Evolutionary conservation across 2,797 vertebrate genomes (phyloP).

Genomic region (Anas flavirostris): DNA sequence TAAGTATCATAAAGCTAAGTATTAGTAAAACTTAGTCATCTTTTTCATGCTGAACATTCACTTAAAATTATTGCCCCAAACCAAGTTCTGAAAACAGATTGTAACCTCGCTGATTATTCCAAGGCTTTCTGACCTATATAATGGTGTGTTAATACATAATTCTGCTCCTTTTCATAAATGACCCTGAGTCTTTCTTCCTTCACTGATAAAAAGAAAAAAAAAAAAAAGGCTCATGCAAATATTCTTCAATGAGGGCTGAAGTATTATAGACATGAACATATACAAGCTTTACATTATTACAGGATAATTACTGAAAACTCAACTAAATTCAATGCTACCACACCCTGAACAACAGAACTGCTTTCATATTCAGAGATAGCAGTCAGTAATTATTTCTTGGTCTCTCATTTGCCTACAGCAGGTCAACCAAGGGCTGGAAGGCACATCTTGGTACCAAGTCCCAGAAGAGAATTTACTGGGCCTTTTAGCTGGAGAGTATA

Average conservation of each 20-base stretch:
- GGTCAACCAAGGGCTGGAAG: constrained; percentile 44
- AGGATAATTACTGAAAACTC: constrained; percentile 34
- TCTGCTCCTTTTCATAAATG: neutral
- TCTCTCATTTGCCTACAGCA: constrained; percentile 30
- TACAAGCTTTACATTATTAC: neutral
- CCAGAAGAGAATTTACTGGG: neutral
- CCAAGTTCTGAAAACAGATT: neutral
- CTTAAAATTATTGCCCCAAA: constrained; percentile 9
- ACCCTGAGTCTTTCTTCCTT: constrained; percentile 2
- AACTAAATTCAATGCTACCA: constrained; percentile 5
- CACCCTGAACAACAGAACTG: neutral
- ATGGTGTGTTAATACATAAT: constrained; percentile 37
- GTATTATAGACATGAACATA: neutral
- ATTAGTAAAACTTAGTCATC: neutral
- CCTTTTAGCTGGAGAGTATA: constrained; percentile 33
- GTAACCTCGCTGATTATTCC: neutral
- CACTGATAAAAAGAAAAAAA: constrained; percentile 11
- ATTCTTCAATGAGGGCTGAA: neutral
- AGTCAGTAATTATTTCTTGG: neutral
- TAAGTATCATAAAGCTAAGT: rapidly evolving
- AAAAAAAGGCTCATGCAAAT: constrained; percentile 33
- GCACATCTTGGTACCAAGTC: neutral
- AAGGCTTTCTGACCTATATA: neutral
- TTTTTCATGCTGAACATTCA: constrained; percentile 11
- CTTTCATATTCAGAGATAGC: neutral